Percentiles rank a stretch among this genome's conserved stretches.
Evolutionary conservation across 2,888 invertebrate genomes (phyloP).

Genomic region (Drosophila affinis): DNA sequence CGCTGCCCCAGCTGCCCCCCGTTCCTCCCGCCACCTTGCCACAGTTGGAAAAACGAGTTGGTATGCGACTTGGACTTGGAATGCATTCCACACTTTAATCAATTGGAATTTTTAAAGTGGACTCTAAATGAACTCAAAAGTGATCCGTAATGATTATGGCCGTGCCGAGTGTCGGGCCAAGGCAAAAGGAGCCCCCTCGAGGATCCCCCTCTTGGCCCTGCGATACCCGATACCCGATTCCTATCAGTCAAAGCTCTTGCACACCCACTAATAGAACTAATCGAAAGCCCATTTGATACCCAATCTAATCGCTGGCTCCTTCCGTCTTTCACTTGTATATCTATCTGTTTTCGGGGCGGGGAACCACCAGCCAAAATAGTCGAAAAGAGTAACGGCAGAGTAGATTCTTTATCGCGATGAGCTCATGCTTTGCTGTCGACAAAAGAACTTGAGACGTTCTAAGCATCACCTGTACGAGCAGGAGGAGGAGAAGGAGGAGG

Average conservation of each 20-base stretch:
- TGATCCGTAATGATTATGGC: background rate
- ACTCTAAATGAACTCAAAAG: slow-evolving; percentile 14
- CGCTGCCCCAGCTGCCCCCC: too few relatives aligned
- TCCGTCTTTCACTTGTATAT: background rate
- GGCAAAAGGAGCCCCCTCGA: background rate
- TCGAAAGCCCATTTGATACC: slow-evolving; percentile 4
- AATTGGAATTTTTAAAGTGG: slow-evolving; percentile 15
- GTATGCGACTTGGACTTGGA: background rate
- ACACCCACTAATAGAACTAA: background rate
- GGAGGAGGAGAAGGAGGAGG: background rate
- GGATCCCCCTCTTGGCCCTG: too few relatives aligned
- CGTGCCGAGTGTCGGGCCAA: too few relatives aligned
- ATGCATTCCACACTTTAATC: slow-evolving; percentile 24
- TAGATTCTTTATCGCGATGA: slow-evolving; percentile 17
- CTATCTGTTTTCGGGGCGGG: background rate
- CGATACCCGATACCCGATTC: too few relatives aligned
- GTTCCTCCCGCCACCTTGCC: too few relatives aligned
- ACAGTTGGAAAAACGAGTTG: slow-evolving; percentile 9
- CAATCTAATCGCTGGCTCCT: slow-evolving; percentile 26
- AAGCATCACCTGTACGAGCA: slow-evolving; percentile 7
- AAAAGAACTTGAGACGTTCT: slow-evolving; percentile 5
- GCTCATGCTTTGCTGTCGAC: slow-evolving; percentile 18
- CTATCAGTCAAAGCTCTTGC: background rate
- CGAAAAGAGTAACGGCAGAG: too few relatives aligned
- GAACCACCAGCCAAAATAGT: slow-evolving; percentile 8